Evolutionary conservation across 2,888 invertebrate species (phyloP), one percentile per base, ranked within the genome.

Genomic region (Bombyx huttoni): DNA sequence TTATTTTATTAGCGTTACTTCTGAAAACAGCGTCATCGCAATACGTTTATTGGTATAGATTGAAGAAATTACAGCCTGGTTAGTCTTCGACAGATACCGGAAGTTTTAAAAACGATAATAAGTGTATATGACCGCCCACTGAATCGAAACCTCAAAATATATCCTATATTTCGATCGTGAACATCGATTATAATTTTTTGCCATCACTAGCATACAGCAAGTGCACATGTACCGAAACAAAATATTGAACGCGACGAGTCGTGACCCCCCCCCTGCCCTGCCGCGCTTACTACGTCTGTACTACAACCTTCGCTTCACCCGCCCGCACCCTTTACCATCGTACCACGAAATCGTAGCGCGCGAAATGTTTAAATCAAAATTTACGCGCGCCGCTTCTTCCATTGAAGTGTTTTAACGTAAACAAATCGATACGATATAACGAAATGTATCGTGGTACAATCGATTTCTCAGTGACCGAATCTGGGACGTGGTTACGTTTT

Each of bases 281-380:
- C 65, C 68, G 63, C 66, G 65, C 67, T 76, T 81, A 80, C 81
- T 82, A 81, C 80, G 79, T 58, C 73, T 74, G 65, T 77, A 81
- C 81, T 76, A 78, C 79, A 79, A 70, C 74, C 79, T 77, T 65
- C 68, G 57, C 67, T 54, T 68, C 67, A 58, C 70, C 67, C 65
- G 59, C 58, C 63, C 65, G 65, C 67, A 66, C 64, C 68, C 67
- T 63, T 56, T 58, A 56, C 61, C 70, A 60, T 60, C 63, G 65
- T 71, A 73, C 70, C 63, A 72, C 55, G 67, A 58, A 61, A 65
- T 63, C 57, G 54, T 8, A 14, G 46, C 49, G 46, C 49, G 49
- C 13, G 13, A 46, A 52, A 52, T 46, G 52, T 34, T 49, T 24
- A 48, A 13, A 53, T 48, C 49, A 55, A 52, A 51, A 49, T 50